Base-by-base conservation (phyloP, 2,113 vertebrate species). In the Rhinoderma darwinii region DNA sequence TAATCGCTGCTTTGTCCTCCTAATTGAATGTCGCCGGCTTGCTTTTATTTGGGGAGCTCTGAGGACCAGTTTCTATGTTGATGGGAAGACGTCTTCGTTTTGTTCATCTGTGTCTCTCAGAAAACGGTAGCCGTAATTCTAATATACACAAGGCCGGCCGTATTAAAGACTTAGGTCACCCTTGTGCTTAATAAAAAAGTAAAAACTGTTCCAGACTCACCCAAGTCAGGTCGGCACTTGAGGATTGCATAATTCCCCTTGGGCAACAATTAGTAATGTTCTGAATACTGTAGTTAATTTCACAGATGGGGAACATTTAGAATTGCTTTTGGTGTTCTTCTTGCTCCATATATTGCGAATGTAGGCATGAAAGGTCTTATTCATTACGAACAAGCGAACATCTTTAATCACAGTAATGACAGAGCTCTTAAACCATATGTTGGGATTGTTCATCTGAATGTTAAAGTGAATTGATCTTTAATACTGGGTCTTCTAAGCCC, bases 361-460 rank as follows among this genome's bases (percentile, higher is more conserved):
- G 68, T 72, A 78, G 27, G 11, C 32, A 37, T 54, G 76, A 25
- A 77, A 50, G 30, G 43, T 50, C 30, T 50, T 50, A 50, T 77
- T 27, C 44, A n/a, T 77, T 50, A 27, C 74, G 51, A 51, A 5
- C 15, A 32, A 51, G 27, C n/a, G 9, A n/a, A n/a, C 72, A 66
- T 66, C 27, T 86, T 77, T 68, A 86, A 86, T 86, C 74, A 78
- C 27, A 7, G 43, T 78, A 86, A 86, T 86, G 74, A 78, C 73
- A 66, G 18, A 44, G 10, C 27, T 37, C 22, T 44, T 50, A 68
- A 86, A 78, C 44, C 47, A 32, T n/a, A 32, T 30, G 74, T 77
- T 66, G 30, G 39, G 59, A 50, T 51, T 77, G 74, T 66, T 78
- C 73, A 78, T 78, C 27, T 76, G 39, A 84, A 84, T 84, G 32